Evolutionary conservation across 2,797 vertebrate genomes (phyloP).

Genomic region (Oophaga sylvatica): DNA sequence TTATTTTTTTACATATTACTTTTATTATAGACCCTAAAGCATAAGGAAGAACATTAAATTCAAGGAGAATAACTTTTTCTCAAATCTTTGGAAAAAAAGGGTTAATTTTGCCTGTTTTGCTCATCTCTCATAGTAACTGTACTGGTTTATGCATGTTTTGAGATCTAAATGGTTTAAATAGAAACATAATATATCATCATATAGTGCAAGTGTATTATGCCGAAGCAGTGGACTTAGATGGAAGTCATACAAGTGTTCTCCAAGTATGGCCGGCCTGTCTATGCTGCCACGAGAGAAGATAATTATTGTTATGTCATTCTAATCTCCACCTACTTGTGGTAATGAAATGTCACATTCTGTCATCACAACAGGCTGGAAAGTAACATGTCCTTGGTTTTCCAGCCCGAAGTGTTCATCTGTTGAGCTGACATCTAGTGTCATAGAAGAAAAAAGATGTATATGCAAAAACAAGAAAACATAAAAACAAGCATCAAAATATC

Average conservation of each 20-base stretch:
- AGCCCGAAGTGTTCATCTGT: background rate
- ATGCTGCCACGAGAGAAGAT: background rate
- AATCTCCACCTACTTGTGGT: background rate
- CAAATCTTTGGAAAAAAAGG: no score
- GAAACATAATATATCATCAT: background rate
- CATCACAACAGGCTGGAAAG: conserved; percentile 3
- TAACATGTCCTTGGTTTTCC: background rate
- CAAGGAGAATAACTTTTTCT: no score
- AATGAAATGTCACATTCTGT: background rate
- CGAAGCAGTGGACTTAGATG: background rate
- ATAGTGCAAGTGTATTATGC: background rate
- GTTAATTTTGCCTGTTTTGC: no score
- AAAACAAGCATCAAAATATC: background rate
- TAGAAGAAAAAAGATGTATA: background rate
- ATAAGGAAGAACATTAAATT: no score
- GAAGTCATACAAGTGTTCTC: background rate
- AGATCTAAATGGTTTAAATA: background rate
- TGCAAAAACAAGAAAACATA: background rate
- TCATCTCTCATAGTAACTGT: no score
- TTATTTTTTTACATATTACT: no score
- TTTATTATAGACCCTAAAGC: no score
- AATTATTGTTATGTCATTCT: background rate
- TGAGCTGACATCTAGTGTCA: background rate
- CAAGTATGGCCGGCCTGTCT: background rate
- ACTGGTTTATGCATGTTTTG: no score